Conservation (phyloP, 2,797 vertebrate species). For the Philypnodon macrostomus region DNA sequence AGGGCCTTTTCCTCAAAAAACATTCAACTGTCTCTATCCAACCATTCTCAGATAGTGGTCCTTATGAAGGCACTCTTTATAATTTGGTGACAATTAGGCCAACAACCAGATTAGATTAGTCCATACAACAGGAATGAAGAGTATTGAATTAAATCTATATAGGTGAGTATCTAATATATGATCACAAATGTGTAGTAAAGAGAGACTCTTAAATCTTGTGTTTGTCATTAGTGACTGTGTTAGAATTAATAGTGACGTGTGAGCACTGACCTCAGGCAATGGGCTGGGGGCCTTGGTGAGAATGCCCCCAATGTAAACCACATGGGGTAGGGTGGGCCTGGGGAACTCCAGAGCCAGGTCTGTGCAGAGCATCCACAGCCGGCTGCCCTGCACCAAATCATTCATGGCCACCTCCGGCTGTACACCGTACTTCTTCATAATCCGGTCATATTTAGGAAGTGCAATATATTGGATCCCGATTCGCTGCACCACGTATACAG, state of each 20-base stretch:
- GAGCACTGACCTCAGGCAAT: conserved; percentile 92
- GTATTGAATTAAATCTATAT: no score
- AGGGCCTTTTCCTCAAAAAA: conserved; percentile 35
- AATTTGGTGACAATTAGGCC: conserved; percentile 20
- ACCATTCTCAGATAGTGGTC: conserved; percentile 22
- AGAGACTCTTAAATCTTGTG: not conserved
- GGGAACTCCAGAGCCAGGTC: conserved; percentile 97
- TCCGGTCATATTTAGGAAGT: conserved; percentile 93
- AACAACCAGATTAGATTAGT: conserved; percentile 21
- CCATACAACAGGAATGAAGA: conserved; percentile 13
- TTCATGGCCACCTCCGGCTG: conserved; percentile 87
- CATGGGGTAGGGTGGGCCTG: conserved; percentile 93
- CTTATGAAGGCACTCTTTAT: conserved; percentile 43
- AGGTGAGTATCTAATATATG: no score
- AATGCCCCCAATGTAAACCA: conserved; percentile 97
- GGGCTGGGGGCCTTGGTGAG: conserved; percentile 89
- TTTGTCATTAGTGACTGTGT: conserved; percentile 1
- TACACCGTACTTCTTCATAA: conserved; percentile 90
- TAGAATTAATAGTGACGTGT: no score
- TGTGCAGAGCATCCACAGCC: conserved; percentile 97
- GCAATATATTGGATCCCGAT: conserved; percentile 92
- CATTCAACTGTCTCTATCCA: conserved; percentile 51
- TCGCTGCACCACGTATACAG: conserved; percentile 90
- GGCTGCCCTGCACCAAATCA: conserved; percentile 91
- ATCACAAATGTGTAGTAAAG: not conserved